A percentile compares a stretch with the other conserved stretches of the same genome.
phyloP scores from a whole-genome alignment of 2,797 vertebrate species.

The Denticeps clupeoides region DNA sequence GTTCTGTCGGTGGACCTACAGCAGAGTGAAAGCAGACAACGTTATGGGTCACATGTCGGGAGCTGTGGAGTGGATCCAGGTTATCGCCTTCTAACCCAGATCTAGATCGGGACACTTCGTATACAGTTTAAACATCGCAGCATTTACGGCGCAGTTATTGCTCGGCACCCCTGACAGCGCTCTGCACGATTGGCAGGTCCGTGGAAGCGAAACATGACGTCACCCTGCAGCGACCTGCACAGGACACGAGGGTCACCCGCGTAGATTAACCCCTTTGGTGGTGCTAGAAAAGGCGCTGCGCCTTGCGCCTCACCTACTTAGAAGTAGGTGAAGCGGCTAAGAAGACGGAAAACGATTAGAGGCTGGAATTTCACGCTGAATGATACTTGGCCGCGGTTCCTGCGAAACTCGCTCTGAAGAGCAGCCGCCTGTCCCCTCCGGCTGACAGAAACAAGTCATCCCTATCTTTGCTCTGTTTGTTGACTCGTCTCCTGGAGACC shows the following conservation, averaged over 20 bases:
- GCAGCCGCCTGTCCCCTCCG: slow-evolving; percentile 54
- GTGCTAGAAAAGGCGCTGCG: not conserved
- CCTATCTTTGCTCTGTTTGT: slow-evolving; percentile 53
- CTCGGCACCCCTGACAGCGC: too few species aligned
- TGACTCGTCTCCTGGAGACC: slow-evolving; percentile 54
- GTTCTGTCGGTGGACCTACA: not conserved
- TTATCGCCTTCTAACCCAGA: too few species aligned
- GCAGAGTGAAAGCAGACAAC: not conserved
- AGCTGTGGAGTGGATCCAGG: too few species aligned
- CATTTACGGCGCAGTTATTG: too few species aligned
- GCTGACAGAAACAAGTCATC: slow-evolving; percentile 56
- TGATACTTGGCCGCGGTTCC: slow-evolving; percentile 58
- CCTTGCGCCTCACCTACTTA: not conserved
- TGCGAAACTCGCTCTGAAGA: slow-evolving; percentile 60
- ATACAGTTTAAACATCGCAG: too few species aligned
- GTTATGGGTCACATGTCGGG: too few species aligned
- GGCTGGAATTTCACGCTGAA: slow-evolving; percentile 47
- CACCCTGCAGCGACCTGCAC: too few species aligned
- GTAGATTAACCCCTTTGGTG: not conserved
- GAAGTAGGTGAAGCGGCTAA: slow-evolving; percentile 14
- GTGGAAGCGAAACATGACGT: too few species aligned
- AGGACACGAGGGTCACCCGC: not conserved
- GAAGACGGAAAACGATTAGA: slow-evolving; percentile 56
- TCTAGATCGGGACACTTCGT: too few species aligned
- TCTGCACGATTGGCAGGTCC: too few species aligned